Evolutionary conservation across 2,113 vertebrate genomes (phyloP), one percentile per base, ranked within the genome.

Genomic region (Leucoraja erinaceus): DNA sequence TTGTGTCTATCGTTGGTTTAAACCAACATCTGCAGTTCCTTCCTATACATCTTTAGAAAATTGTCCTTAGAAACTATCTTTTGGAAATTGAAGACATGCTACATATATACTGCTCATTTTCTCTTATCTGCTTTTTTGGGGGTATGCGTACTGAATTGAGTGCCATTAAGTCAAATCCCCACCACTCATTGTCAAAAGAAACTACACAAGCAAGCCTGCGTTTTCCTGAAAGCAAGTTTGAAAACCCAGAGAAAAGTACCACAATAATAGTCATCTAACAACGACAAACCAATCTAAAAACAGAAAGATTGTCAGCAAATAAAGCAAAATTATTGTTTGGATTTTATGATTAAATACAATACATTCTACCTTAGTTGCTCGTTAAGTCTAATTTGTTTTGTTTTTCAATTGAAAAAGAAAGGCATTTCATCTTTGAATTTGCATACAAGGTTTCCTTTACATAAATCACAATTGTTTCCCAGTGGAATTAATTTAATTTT

Each of bases 381-480:
- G 12, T 54, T 91, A 72, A 74, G 54, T 47, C 6, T 8, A 38
- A 81, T 14, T 81, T 81, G 78, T 81, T 81, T 81, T 47, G 1
- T 54, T 54, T n/a, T 79, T 78, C 28, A 12, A 33, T 47, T 79
- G 33, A 79, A 79, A 22, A 81, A 81, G 6, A 54, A 68, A 66
- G 7, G 18, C 63, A 90, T 91, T 59, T 88, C n/a, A 14, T 68
- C 86, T 70, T 91, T 74, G 63, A 63, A 68, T 68, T 90, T n/a
- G 66, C n/a, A 22, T 18, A 68, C 31, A 47, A 90, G 66, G 2
- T 72, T 72, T 72, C 25, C 38, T 74, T 91, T 72, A 54, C 20
- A 72, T 54, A 91, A 54, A 14, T 91, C 11, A 54, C 38, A 20
- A 28, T 91, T 91, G 20, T 72, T 70, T 54, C 66, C 68, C 38